Evolutionary conservation across 2,888 invertebrate species (phyloP).

Genomic region (Cordilura impudica): DNA sequence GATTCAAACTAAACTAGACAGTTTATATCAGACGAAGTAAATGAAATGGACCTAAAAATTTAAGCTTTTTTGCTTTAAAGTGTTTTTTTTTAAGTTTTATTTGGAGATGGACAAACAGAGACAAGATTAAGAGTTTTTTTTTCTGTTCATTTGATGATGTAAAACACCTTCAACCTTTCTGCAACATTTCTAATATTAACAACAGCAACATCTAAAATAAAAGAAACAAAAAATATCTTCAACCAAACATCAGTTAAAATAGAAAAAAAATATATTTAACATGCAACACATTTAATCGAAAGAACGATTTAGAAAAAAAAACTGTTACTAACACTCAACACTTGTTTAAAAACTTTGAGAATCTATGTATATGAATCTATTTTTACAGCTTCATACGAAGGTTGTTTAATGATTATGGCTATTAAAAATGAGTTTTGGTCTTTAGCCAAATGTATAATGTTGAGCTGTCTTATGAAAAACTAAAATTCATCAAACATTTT

Average conservation of each 20-base stretch:
- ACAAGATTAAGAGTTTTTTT: constrained; percentile 27
- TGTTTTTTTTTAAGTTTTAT: neutral
- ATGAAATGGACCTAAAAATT: constrained; percentile 14
- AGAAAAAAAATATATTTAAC: constrained; percentile 15
- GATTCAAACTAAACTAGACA: constrained; percentile 37
- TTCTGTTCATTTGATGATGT: constrained; percentile 39
- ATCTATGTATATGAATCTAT: constrained; percentile 8
- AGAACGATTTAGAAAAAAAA: neutral
- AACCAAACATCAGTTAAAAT: constrained; percentile 22
- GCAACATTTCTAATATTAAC: constrained; percentile 59
- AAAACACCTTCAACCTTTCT: constrained; percentile 65
- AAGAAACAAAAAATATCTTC: constrained; percentile 18
- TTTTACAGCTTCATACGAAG: neutral
- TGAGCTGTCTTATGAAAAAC: no score
- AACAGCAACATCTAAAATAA: constrained; percentile 17
- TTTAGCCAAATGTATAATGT: no score
- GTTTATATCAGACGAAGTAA: constrained; percentile 34
- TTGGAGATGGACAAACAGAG: constrained; percentile 43
- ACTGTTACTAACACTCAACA: constrained; percentile 40
- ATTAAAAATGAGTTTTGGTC: no score
- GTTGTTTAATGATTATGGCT: neutral
- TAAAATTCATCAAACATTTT: neutral
- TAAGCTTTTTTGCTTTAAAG: neutral
- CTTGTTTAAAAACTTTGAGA: constrained; percentile 35
- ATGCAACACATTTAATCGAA: constrained; percentile 52